A percentile compares a stretch with the other conserved stretches of the same genome.
phyloP scores from a whole-genome alignment of 1,140 invertebrate genomes.

The Megalonaias nervosa region DNA sequence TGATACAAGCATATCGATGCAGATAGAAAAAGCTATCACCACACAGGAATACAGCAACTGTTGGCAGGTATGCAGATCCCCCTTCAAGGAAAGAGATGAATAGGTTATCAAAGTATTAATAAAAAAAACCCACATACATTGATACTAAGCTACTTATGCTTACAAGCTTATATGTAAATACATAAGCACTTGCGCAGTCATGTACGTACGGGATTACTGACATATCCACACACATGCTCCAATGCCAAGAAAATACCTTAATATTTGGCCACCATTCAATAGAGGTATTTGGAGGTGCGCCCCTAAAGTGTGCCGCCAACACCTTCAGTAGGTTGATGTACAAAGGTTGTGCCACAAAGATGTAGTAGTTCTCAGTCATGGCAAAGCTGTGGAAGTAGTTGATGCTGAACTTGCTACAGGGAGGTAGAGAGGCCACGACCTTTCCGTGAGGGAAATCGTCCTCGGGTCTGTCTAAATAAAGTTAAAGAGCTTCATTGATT shows the following conservation, averaged over 20 bases:
- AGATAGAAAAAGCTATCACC: too few species aligned
- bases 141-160: background rate
- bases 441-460: conserved; percentile 32
- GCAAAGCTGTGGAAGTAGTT: conserved; percentile 93
- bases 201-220: conserved; percentile 5
- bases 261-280: conserved; percentile 45
- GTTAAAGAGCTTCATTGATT: background rate
- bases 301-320: conserved; percentile 72
- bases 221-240: too few species aligned
- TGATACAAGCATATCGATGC: too few species aligned
- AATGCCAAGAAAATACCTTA: conserved; percentile 72
- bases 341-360: conserved; percentile 88
- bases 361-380: conserved; percentile 86
- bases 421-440: conserved; percentile 78
- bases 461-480: conserved; percentile 9
- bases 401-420: conserved; percentile 83
- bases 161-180: background rate
- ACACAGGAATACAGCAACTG: too few species aligned
- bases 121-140: too few species aligned
- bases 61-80: too few species aligned
- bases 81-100: too few species aligned
- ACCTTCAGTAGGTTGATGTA: conserved; percentile 78
- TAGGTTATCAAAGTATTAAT: too few species aligned
- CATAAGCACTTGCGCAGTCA: background rate
- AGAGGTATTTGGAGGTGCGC: conserved; percentile 49